phyloP scores from a whole-genome alignment of 2,113 vertebrate species.

The Sardina pilchardus region DNA sequence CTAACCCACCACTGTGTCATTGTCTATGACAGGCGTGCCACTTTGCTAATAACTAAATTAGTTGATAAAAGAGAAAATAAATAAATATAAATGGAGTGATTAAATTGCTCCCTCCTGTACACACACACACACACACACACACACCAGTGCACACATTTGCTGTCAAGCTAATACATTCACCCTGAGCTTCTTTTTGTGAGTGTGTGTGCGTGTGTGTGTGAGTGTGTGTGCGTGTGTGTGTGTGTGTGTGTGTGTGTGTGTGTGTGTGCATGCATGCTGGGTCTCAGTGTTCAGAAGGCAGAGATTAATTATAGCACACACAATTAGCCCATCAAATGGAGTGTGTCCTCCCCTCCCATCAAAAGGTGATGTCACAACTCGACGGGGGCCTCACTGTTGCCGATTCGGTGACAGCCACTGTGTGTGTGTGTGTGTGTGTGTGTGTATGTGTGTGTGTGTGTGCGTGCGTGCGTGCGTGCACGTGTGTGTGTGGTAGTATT shows the following conservation, averaged over 20 bases:
- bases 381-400: constrained; percentile 65
- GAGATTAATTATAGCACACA: constrained; percentile 78
- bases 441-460: too few relatives aligned
- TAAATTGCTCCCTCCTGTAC: constrained; percentile 57
- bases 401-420: constrained; percentile 36
- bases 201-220: too few relatives aligned
- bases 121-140: constrained; percentile 44
- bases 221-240: constrained; percentile 28
- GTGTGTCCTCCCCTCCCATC: constrained; percentile 72
- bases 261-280: constrained; percentile 41
- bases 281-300: constrained; percentile 69
- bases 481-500: too few relatives aligned
- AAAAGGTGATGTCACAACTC: constrained; percentile 74
- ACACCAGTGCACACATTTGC: background rate
- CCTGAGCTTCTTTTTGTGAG: constrained; percentile 45
- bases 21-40: background rate
- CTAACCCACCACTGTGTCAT: background rate
- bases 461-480: too few relatives aligned
- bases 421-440: too few relatives aligned
- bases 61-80: background rate
- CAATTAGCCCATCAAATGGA: constrained; percentile 77
- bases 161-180: constrained; percentile 32
- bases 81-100: constrained; percentile 25
- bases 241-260: constrained; percentile 27
- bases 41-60: background rate